Conservation (phyloP, 2,113 vertebrate species). For the Poeciliopsis prolifica region DNA sequence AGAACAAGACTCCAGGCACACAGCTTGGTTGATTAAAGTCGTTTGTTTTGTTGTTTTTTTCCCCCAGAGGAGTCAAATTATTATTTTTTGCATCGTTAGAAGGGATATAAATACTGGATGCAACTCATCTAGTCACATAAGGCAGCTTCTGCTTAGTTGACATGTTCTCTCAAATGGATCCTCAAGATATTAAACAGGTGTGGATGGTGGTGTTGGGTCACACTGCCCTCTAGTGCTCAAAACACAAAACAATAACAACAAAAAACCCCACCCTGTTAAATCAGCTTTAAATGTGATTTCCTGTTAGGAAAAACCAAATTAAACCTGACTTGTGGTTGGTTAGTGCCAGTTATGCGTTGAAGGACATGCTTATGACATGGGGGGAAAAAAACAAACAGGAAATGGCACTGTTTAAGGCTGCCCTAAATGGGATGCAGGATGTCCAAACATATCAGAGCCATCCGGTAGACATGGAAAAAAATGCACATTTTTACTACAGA, state of each 20-base stretch:
- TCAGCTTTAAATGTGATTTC: constrained; percentile 30
- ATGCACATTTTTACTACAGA: constrained; percentile 56
- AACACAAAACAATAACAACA: neutral
- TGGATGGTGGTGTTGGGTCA: constrained; percentile 3
- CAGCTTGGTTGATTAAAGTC: neutral
- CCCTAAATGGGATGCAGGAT: constrained; percentile 42
- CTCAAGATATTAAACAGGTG: neutral
- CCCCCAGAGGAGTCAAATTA: neutral
- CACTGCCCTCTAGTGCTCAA: constrained; percentile 26
- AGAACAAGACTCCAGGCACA: neutral
- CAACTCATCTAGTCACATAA: constrained; percentile 38
- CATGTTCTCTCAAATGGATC: neutral
- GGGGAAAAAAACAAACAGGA: neutral
- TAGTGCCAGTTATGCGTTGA: constrained; percentile 20
- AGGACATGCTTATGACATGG: constrained; percentile 14
- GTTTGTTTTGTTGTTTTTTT: no score
- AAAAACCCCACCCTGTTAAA: neutral
- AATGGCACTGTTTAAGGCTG: constrained; percentile 50
- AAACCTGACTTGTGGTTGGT: constrained; percentile 14
- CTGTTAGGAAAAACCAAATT: constrained; percentile 8
- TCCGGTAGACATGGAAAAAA: constrained; percentile 57
- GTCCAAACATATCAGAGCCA: constrained; percentile 54
- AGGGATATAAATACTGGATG: neutral
- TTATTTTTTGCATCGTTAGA: constrained; percentile 10
- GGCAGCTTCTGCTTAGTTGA: constrained; percentile 44